A percentile compares a stretch with the other conserved stretches of the same genome.
phyloP scores from a whole-genome alignment of 2,797 vertebrate species.

The Lophotriccus pileatus region DNA sequence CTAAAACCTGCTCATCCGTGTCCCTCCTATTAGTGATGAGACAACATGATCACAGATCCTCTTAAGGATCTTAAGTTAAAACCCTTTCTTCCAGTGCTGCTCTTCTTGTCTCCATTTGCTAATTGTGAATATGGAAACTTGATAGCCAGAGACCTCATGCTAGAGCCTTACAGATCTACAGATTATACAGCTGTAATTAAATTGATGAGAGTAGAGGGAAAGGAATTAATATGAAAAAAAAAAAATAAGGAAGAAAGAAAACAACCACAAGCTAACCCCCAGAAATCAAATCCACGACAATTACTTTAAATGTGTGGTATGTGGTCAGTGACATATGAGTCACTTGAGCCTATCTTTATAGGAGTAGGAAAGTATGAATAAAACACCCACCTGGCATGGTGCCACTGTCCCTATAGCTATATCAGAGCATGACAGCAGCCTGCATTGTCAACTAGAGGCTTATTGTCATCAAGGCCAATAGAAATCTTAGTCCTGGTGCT shows the following conservation, averaged over 20 bases:
- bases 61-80: constrained; percentile 34
- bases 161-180: constrained; percentile 48
- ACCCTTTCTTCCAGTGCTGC: neutral
- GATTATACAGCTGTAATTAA: constrained; percentile 49
- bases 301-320: constrained; percentile 39
- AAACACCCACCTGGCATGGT: neutral
- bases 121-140: constrained; percentile 49
- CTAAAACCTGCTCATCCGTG: neutral
- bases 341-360: constrained; percentile 42
- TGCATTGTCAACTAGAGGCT: neutral
- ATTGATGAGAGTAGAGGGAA: constrained; percentile 13
- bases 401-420: constrained; percentile 3
- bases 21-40: neutral
- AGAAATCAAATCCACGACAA: constrained; percentile 18
- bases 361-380: constrained; percentile 7
- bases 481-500: neutral
- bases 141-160: constrained; percentile 37
- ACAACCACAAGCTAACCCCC: neutral
- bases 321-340: constrained; percentile 52
- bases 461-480: neutral
- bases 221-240: neutral
- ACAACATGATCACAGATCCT: neutral
- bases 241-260: neutral
- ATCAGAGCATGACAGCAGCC: neutral
- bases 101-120: constrained; percentile 52